Conservation (phyloP, 2,113 vertebrate genomes). For the Tinamus guttatus region DNA sequence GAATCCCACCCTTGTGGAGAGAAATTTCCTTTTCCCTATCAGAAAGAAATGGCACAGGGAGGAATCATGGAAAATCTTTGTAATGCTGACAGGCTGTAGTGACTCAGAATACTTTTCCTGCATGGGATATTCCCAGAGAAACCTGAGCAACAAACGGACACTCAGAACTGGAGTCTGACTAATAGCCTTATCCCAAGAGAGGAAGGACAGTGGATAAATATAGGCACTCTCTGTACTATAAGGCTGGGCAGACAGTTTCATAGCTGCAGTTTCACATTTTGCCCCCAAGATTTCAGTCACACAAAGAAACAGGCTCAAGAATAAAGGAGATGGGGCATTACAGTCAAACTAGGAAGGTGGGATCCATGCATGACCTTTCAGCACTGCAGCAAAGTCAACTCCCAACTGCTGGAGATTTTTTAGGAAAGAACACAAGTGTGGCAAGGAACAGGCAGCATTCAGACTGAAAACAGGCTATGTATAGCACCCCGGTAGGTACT, state of each 20-base stretch:
- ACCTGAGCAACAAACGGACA: not conserved
- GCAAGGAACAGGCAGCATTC: not conserved
- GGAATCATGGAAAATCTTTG: not conserved
- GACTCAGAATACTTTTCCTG: slow-evolving; percentile 35
- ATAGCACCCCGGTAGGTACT: not conserved
- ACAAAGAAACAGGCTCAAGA: not conserved
- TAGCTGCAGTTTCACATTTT: not conserved
- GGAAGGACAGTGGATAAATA: not conserved
- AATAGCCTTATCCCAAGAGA: not conserved
- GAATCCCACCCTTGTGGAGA: not conserved
- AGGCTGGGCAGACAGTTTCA: not conserved
- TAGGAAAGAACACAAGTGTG: not conserved
- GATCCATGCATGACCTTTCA: not conserved
- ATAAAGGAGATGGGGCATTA: not conserved
- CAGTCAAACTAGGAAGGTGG: not conserved
- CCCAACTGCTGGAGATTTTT: not conserved
- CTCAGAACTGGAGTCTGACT: not conserved
- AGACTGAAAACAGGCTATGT: not conserved
- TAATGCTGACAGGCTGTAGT: not conserved
- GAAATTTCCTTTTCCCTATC: not conserved
- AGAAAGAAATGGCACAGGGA: not conserved
- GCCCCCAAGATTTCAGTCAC: not conserved
- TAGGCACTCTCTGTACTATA: not conserved
- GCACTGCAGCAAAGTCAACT: not conserved
- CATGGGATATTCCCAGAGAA: not conserved